Base-by-base conservation (phyloP, 2,797 vertebrate species). In the Sphenopsis melanotis region DNA sequence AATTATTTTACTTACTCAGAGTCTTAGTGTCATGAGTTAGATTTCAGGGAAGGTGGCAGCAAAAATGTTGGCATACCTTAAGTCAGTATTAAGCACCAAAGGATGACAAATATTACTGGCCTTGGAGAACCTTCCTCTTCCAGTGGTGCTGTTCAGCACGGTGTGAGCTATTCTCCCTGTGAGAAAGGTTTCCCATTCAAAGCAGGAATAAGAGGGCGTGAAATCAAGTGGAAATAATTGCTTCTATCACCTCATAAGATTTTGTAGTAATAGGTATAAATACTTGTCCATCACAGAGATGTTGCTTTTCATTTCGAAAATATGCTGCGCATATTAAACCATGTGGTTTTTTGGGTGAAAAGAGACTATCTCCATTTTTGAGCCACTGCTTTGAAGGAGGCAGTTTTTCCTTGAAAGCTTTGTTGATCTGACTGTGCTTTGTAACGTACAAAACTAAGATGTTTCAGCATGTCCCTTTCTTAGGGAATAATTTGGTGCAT, bases 391-490 rank as follows among this genome's bases (percentile, higher is more conserved):
- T 72, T 57, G 36, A 46, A 61, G 77, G 65, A 81, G 50, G 5
- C 3, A 4, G 1, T 49, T 71, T 71, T 50, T 44, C 23, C 18
- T 12, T 26, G 15, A 13, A 70, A 41, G n/a, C 39, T 78, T 30
- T 55, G 14, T 36, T 64, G 20, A 6, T 29, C 14, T 72, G 44
- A 15, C 2, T 64, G 19, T 64, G 23, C 37, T 83, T 68, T 71
- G 3, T 36, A 47, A 30, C 0, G 0, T 27, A 11, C 6, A 27
- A 14, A 63, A 6, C 3, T 3, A 15, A 68, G 59, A 12, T 32
- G 15, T 30, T 53, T n/a, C 0, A 1, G 23, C 9, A 12, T 6
- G 4, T 57, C 13, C 29, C 11, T 50, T 66, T 84, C 60, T 39
- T 71, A 63, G 49, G 60, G 63, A 81, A 59, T 52, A 16, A 6